These are phyloP conservation scores for Neuroscelio doddi DNA, from an alignment of 2,888 invertebrate genomes.

Conservation along the genomic window DNA sequence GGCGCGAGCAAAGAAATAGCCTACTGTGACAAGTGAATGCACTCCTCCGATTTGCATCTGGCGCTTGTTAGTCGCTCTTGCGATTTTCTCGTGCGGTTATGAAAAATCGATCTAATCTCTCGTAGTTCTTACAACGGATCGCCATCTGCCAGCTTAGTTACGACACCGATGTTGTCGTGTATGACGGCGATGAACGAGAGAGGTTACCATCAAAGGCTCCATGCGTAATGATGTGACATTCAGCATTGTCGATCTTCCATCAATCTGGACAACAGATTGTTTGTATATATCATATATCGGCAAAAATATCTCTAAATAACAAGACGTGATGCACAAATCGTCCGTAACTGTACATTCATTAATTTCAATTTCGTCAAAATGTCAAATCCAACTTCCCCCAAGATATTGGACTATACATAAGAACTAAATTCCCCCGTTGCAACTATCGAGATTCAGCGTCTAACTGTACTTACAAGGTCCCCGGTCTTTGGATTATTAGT, in stretches of 20 bases:
- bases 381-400: neutral
- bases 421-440: too few relatives aligned
- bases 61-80: conserved; percentile 62
- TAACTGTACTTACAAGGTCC: too few relatives aligned
- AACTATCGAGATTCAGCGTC: too few relatives aligned
- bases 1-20: conserved; percentile 14
- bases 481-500: neutral
- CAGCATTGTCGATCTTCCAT: neutral
- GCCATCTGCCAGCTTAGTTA: conserved; percentile 63
- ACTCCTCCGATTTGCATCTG: conserved; percentile 64
- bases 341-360: too few relatives aligned
- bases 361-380: neutral
- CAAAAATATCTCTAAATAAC: too few relatives aligned
- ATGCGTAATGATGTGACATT: neutral
- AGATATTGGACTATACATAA: too few relatives aligned
- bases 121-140: conserved; percentile 49
- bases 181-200: conserved; percentile 9
- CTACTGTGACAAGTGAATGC: conserved; percentile 31
- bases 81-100: conserved; percentile 60
- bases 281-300: too few relatives aligned
- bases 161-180: conserved; percentile 55
- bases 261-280: too few relatives aligned
- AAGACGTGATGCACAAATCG: too few relatives aligned
- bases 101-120: conserved; percentile 67
- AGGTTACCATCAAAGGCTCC: neutral